Evolutionary conservation across 1,140 invertebrate genomes (phyloP).

Genomic region (Kradibia gibbosae): DNA sequence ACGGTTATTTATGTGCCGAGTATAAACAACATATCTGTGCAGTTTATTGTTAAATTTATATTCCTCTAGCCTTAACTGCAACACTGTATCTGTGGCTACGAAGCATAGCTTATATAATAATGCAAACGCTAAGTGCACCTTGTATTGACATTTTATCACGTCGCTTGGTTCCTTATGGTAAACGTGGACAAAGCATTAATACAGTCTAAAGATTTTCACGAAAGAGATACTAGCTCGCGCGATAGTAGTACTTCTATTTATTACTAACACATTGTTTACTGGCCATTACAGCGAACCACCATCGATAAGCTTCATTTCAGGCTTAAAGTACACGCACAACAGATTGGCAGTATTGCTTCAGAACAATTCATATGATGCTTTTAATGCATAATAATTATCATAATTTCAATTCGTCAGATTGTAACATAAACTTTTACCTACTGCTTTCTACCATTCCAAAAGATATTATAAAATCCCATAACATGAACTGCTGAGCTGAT

Average conservation of each 20-base stretch:
- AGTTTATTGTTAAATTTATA: not conserved
- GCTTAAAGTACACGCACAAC: too few species aligned
- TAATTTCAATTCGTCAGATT: too few species aligned
- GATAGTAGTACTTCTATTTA: not conserved
- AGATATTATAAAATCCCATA: not conserved
- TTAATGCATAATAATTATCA: too few species aligned
- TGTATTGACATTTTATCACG: not conserved
- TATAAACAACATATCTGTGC: slow-evolving; percentile 6
- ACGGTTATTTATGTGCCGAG: slow-evolving; percentile 4
- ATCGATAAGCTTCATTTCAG: too few species aligned
- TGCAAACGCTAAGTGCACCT: slow-evolving; percentile 4
- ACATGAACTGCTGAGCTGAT: not conserved
- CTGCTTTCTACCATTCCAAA: too few species aligned
- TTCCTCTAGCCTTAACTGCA: not conserved
- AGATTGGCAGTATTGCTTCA: too few species aligned
- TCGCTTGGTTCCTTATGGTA: not conserved
- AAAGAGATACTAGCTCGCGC: not conserved
- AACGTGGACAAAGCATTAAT: not conserved
- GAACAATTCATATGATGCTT: too few species aligned
- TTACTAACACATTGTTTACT: not conserved
- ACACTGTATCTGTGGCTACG: not conserved
- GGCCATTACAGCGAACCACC: too few species aligned
- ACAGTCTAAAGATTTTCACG: not conserved
- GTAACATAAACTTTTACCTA: too few species aligned
- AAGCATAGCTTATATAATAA: not conserved